A percentile compares a stretch with the other conserved stretches of the same genome.
Evolutionary conservation across 2,113 vertebrate genomes (phyloP).

Genomic region (Cariama cristata): DNA sequence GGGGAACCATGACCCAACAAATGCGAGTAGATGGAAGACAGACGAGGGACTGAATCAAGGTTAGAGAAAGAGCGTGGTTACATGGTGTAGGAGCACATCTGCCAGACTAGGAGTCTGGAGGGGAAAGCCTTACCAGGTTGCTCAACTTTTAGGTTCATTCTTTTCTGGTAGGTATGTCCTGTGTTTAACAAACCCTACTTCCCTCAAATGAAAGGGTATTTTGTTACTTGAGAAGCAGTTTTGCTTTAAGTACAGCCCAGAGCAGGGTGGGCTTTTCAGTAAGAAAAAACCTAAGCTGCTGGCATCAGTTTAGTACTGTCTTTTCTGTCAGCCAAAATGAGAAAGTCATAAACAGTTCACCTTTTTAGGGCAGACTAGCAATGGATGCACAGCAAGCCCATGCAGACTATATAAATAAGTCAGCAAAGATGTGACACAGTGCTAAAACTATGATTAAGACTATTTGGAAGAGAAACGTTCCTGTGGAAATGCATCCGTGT

Average conservation of each 20-base stretch:
- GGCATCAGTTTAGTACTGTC: neutral
- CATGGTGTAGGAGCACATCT: neutral
- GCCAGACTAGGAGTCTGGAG: neutral
- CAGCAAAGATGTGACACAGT: conserved; percentile 62
- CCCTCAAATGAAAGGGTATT: neutral
- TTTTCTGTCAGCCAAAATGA: neutral
- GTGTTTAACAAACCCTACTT: neutral
- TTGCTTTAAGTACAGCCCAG: neutral
- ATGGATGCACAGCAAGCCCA: neutral
- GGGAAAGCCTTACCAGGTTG: neutral
- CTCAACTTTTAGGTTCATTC: neutral
- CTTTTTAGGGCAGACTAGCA: conserved; percentile 64
- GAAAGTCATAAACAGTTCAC: conserved; percentile 47
- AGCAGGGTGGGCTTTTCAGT: neutral
- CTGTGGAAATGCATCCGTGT: neutral
- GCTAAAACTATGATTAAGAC: conserved; percentile 60
- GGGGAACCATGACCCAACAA: fast-evolving
- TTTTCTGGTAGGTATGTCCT: neutral
- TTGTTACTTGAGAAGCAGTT: neutral
- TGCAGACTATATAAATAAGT: conserved; percentile 35
- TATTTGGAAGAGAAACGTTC: conserved; percentile 42
- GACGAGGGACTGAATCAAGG: neutral
- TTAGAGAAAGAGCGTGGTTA: neutral
- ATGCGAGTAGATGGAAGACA: fast-evolving
- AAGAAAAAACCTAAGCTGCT: neutral